A percentile compares a stretch with the other conserved stretches of the same genome.
phyloP scores from a whole-genome alignment of 2,113 vertebrate species.

The Triplophysa dalaica region DNA sequence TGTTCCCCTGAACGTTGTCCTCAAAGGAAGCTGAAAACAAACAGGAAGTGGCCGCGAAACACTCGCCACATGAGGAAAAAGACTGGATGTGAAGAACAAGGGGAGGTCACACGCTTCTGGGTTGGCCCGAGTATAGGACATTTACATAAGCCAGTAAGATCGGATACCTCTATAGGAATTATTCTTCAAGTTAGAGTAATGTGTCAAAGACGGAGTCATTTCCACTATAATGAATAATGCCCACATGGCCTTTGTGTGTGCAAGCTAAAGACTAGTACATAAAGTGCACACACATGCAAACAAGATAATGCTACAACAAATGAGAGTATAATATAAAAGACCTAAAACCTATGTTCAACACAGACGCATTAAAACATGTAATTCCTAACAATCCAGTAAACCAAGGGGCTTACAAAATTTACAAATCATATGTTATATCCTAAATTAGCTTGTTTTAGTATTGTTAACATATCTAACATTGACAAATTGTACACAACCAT shows the following conservation, averaged over 20 bases:
- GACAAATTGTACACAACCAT: neutral
- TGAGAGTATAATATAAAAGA: too few species aligned
- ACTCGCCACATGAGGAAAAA: neutral
- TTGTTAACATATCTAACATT: neutral
- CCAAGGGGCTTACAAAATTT: neutral
- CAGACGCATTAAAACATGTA: neutral
- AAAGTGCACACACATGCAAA: too few species aligned
- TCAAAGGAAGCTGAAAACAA: slow-evolving; percentile 30
- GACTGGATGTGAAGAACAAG: neutral
- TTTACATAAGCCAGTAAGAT: neutral
- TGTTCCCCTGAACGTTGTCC: neutral
- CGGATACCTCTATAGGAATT: neutral
- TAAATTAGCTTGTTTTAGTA: too few species aligned
- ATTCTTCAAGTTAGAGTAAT: neutral
- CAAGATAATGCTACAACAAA: too few species aligned
- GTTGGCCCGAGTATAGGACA: neutral
- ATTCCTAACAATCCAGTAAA: neutral
- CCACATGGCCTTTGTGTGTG: neutral
- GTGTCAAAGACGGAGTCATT: neutral
- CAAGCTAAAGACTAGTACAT: too few species aligned
- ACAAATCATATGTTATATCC: too few species aligned
- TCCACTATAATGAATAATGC: neutral
- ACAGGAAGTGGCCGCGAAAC: slow-evolving; percentile 44
- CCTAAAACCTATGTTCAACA: too few species aligned
- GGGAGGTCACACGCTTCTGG: neutral